Evolutionary conservation across 2,797 vertebrate genomes (phyloP), one percentile per base, ranked within the genome.

Genomic region (Hemitrygon akajei): DNA sequence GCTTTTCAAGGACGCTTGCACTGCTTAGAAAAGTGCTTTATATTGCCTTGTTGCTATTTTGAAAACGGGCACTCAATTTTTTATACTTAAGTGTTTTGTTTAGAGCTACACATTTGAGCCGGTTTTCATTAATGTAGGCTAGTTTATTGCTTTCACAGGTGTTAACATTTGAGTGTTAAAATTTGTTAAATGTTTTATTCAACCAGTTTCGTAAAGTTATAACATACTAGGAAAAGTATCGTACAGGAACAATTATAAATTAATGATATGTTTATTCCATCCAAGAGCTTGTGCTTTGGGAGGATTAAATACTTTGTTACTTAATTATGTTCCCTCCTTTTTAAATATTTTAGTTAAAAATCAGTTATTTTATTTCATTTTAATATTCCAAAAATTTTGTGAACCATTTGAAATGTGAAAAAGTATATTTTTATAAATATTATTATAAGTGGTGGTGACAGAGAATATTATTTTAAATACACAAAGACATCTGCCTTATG

Each of bases 381-480:
- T 20, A 89, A 89, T 66, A 18, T 89, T 89, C 69, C 69, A n/a
- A 37, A 89, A 89, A 37, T 18, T 22, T 89, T 89, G 6, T 66
- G 66, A 66, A 66, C 37, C 20, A 9, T 89, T 22, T 37, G 63
- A 63, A 89, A 69, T 20, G 60, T 69, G 63, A 18, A 66, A 69
- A 66, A 2, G 5, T 34, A 87, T 7, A 66, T 69, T 66, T 89
- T 89, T 89, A 89, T 89, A 89, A 69, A 89, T 66, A 89, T 89
- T 66, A 6, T 7, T 20, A 25, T 76, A 47, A 92, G 37, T 76
- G 91, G 69, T 40, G 56, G 60, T 89, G 86, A 89, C 60, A 37
- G 86, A 66, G n/a, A 89, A 89, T 89, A 69, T 89, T 89, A 89
- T 63, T 69, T 25, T 60, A 89, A 66, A 7, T 89, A n/a, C 63